Conservation (phyloP, 2,888 invertebrate species). For the Oxytorus armatus region DNA sequence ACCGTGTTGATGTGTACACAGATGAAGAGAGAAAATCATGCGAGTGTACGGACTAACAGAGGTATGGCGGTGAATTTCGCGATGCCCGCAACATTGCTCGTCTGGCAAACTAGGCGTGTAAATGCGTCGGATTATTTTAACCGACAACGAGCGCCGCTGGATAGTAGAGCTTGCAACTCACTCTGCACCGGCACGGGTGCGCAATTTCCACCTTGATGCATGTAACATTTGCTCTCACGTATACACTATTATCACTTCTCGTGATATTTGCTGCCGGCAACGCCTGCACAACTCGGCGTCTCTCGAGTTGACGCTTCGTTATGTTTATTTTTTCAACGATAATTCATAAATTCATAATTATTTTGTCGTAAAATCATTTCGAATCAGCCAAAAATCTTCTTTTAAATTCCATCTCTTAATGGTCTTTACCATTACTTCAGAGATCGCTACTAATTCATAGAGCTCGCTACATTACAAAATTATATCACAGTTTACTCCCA, state of each 20-base stretch:
- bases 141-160: conserved; percentile 38
- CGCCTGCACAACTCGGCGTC: conserved; percentile 2
- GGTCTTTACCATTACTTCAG: conserved; percentile 60
- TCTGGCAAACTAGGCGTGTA: conserved; percentile 76
- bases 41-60: conserved; percentile 50
- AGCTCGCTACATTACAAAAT: conserved; percentile 57
- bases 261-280: conserved; percentile 1
- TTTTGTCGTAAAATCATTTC: not conserved
- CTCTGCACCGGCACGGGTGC: conserved; percentile 18
- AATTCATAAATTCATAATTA: not conserved
- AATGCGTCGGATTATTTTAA: conserved; percentile 76
- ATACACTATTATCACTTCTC: conserved; percentile 21
- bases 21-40: conserved; percentile 17
- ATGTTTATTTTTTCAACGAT: not conserved
- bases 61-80: conserved; percentile 54
- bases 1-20: conserved; percentile 26
- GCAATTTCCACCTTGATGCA: conserved; percentile 29
- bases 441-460: conserved; percentile 60
- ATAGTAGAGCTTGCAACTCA: conserved; percentile 38
- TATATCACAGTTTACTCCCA: conserved; percentile 27
- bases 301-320: not conserved
- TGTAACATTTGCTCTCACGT: conserved; percentile 1
- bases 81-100: conserved; percentile 64
- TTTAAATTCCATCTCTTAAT: too few relatives aligned
- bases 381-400: too few relatives aligned